These are phyloP conservation scores for Stegodyphus dumicola DNA, from an alignment of 1,140 invertebrate species.

Conservation along the genomic window DNA sequence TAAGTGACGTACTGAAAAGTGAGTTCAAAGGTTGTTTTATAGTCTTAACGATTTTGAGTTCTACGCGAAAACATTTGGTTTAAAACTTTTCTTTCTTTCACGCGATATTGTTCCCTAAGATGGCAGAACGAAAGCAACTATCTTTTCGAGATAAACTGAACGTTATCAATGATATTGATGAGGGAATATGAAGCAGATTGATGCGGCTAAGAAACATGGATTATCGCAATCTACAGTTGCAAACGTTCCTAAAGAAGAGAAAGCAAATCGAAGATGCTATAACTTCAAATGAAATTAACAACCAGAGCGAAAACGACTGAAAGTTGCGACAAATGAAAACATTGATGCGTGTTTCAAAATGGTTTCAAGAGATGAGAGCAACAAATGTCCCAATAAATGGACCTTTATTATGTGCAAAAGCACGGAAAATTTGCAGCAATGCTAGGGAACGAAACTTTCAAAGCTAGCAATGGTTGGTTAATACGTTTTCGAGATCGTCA, in stretches of 20 bases:
- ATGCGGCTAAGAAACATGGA: no score
- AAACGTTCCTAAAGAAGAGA: no score
- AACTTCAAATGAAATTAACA: no score
- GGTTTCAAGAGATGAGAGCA: conserved; percentile 28
- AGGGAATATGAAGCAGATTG: neutral
- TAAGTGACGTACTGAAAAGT: conserved; percentile 2
- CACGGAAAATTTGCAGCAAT: conserved; percentile 25
- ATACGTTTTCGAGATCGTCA: conserved; percentile 11
- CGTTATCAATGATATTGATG: neutral
- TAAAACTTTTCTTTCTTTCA: no score
- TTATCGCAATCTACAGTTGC: no score
- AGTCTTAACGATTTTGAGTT: no score
- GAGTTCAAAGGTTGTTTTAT: conserved; percentile 1
- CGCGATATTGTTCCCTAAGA: no score
- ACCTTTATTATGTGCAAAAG: conserved; percentile 12
- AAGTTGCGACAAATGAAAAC: no score
- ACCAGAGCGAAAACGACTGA: no score
- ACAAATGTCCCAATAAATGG: conserved; percentile 27
- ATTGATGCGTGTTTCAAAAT: no score
- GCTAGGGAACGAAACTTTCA: conserved; percentile 24
- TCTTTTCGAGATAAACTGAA: conserved; percentile 18
- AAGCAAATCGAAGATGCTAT: no score
- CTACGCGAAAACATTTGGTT: no score
- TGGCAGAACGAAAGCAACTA: neutral
- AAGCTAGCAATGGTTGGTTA: conserved; percentile 26